Conservation (phyloP, 2,113 vertebrate genomes). For the Halichoerus grypus region DNA sequence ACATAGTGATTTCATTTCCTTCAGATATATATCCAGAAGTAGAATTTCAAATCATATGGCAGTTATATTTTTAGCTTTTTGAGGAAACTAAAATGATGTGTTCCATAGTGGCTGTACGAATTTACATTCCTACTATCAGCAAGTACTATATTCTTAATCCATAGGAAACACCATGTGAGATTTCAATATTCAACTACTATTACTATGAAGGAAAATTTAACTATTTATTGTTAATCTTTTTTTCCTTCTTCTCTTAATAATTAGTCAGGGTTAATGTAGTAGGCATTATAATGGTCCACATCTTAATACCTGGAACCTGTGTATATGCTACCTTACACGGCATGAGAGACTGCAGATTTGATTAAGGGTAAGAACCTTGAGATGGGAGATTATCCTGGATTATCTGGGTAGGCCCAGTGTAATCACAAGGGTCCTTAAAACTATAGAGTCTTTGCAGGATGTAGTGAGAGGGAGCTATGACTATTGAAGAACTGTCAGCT, state of each 20-base stretch:
- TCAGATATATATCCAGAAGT: background rate
- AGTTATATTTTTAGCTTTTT: background rate
- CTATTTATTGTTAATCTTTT: background rate
- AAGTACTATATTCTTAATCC: background rate
- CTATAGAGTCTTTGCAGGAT: background rate
- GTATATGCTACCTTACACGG: background rate
- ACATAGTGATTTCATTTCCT: background rate
- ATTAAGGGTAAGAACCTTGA: constrained; percentile 1
- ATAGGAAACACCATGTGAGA: background rate
- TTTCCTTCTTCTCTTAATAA: background rate
- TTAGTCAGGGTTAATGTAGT: background rate
- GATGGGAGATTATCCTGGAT: background rate
- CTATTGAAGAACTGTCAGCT: background rate
- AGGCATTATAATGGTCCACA: background rate
- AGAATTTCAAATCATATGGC: no score
- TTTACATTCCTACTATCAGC: background rate
- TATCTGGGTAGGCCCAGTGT: background rate
- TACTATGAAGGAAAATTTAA: background rate
- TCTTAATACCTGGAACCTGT: background rate
- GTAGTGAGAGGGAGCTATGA: background rate
- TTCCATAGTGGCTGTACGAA: background rate
- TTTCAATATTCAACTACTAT: constrained; percentile 20
- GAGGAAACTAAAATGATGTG: background rate
- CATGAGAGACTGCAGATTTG: background rate
- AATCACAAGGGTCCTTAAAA: background rate